These are phyloP conservation scores for Spilosoma lubricipeda DNA, from an alignment of 2,888 invertebrate genomes.

Conservation along the genomic window DNA sequence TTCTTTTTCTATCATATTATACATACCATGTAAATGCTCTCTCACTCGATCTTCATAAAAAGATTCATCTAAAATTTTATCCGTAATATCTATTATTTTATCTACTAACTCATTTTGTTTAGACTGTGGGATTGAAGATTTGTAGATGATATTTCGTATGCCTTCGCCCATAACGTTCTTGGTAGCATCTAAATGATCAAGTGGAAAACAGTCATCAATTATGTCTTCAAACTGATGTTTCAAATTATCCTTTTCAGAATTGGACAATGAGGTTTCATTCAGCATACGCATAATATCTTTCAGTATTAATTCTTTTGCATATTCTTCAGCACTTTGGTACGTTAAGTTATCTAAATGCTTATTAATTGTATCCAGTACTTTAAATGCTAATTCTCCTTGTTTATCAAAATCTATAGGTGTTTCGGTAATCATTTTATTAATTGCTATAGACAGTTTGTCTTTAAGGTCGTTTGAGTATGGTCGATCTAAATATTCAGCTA, in stretches of 20 bases:
- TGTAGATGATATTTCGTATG: background rate
- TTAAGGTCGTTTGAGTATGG: slow-evolving; percentile 2
- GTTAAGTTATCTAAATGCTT: slow-evolving; percentile 10
- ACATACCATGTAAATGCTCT: background rate
- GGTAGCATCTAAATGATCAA: slow-evolving; percentile 7
- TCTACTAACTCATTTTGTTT: slow-evolving; percentile 11
- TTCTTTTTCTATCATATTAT: slow-evolving; percentile 24
- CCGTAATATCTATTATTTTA: background rate
- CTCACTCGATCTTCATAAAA: slow-evolving; percentile 14
- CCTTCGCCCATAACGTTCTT: slow-evolving; percentile 1
- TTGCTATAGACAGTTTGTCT: background rate
- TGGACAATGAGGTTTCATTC: background rate
- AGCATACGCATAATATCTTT: slow-evolving; percentile 10
- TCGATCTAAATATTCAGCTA: slow-evolving; percentile 17
- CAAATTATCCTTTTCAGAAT: slow-evolving; percentile 4
- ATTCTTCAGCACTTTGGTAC: slow-evolving; percentile 11
- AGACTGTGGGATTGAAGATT: slow-evolving; percentile 6
- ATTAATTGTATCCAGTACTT: background rate
- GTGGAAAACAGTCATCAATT: slow-evolving; percentile 3
- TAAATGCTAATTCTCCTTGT: slow-evolving; percentile 3
- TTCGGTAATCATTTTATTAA: slow-evolving; percentile 1
- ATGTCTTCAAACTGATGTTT: background rate
- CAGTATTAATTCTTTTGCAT: slow-evolving; percentile 14
- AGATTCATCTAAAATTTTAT: slow-evolving; percentile 20
- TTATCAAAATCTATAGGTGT: background rate